Conservation (phyloP, 2,888 invertebrate species). For the Erannis defoliaria region DNA sequence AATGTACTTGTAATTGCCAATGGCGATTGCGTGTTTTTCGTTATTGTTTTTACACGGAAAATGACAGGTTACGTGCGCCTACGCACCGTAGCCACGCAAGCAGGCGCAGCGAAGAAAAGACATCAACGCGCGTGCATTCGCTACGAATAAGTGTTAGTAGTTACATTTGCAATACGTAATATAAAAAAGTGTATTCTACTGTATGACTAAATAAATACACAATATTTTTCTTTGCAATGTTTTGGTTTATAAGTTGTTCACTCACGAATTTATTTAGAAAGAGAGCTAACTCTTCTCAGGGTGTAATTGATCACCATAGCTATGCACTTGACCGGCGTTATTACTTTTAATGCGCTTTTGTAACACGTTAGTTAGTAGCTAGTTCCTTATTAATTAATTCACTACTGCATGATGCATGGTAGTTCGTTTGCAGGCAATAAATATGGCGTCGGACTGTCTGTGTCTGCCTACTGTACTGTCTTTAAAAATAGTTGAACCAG, state of each 20-base stretch:
- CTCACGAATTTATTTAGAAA: too few relatives aligned
- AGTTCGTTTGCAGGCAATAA: slow-evolving; percentile 15
- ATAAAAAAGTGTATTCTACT: too few relatives aligned
- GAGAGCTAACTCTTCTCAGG: too few relatives aligned
- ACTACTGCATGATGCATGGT: slow-evolving; percentile 17
- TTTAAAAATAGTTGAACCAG: slow-evolving; percentile 15
- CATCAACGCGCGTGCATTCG: slow-evolving; percentile 28
- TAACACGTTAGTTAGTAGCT: too few relatives aligned
- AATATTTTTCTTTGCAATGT: too few relatives aligned
- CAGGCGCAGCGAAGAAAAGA: slow-evolving; percentile 23
- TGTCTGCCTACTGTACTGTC: neutral
- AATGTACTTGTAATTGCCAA: slow-evolving; percentile 30
- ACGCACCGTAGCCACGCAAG: slow-evolving; percentile 12
- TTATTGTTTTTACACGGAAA: slow-evolving; percentile 38
- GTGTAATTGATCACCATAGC: too few relatives aligned
- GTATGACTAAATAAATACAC: too few relatives aligned
- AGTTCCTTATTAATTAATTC: slow-evolving; percentile 22
- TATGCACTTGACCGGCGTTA: too few relatives aligned
- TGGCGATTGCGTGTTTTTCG: slow-evolving; percentile 33
- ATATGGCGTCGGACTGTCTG: slow-evolving; percentile 24
- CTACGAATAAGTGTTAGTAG: neutral
- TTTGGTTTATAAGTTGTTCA: too few relatives aligned
- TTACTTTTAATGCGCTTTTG: too few relatives aligned
- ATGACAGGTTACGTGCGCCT: slow-evolving; percentile 13
- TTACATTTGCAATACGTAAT: neutral